phyloP scores from a whole-genome alignment of 1,140 invertebrate genomes.

The Notospermus geniculatus region DNA sequence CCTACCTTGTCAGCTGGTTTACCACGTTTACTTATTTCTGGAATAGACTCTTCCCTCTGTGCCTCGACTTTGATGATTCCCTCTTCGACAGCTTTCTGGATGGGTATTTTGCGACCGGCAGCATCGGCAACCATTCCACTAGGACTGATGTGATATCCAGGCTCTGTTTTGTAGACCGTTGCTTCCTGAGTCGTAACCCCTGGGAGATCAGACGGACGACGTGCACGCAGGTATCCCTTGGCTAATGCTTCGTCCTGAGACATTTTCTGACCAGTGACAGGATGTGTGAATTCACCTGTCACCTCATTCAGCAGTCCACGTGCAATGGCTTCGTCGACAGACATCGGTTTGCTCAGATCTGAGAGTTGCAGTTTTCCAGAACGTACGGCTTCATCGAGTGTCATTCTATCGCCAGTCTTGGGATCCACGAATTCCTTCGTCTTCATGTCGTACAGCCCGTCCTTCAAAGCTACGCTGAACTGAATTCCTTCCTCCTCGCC shows the following conservation, averaged over 20 bases:
- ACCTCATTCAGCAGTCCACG: constrained; percentile 64
- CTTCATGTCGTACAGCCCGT: constrained; percentile 64
- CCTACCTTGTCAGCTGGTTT: too few species aligned
- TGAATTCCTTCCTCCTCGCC: background rate
- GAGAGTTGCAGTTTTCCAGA: constrained; percentile 59
- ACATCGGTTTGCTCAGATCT: constrained; percentile 25
- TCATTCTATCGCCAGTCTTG: constrained; percentile 75
- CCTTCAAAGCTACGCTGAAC: constrained; percentile 11
- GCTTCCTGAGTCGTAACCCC: background rate
- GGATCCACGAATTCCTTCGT: constrained; percentile 77
- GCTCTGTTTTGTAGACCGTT: constrained; percentile 2
- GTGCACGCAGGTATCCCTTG: constrained; percentile 65
- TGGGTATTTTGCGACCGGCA: constrained; percentile 4
- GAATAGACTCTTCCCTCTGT: background rate
- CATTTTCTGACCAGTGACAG: constrained; percentile 67
- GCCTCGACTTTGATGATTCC: constrained; percentile 5
- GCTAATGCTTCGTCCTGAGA: constrained; percentile 80
- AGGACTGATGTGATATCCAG: constrained; percentile 5
- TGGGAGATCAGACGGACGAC: background rate
- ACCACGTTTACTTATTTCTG: too few species aligned
- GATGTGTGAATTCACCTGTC: constrained; percentile 72
- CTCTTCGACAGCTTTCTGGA: background rate
- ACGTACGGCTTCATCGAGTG: constrained; percentile 76
- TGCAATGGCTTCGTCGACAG: constrained; percentile 39
- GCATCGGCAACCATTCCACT: constrained; percentile 3